These are phyloP conservation scores for Troides helena DNA, from an alignment of 2,888 invertebrate species.

Conservation along the genomic window DNA sequence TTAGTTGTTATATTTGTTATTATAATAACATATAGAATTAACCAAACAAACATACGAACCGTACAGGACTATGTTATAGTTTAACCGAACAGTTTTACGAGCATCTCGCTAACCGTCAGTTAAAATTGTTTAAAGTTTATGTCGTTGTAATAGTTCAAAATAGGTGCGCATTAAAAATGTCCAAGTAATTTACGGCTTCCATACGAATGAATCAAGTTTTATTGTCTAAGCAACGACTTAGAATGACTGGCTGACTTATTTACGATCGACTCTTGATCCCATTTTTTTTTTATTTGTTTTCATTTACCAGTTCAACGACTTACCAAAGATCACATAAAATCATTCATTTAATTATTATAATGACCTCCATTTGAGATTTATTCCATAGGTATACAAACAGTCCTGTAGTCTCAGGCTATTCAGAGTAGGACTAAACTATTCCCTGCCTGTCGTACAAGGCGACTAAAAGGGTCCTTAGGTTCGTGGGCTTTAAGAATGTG, in stretches of 20 bases:
- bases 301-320: conserved; percentile 3
- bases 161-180: conserved; percentile 68
- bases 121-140: conserved; percentile 59
- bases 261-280: conserved; percentile 64
- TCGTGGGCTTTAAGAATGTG: no score
- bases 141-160: conserved; percentile 72
- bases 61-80: neutral
- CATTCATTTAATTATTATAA: no score
- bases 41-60: conserved; percentile 17
- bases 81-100: conserved; percentile 14
- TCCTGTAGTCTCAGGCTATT: no score
- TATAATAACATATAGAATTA: neutral
- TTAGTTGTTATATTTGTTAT: no score
- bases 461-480: no score
- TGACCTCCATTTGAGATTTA: no score
- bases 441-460: no score
- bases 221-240: conserved; percentile 58
- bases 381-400: no score
- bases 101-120: conserved; percentile 27
- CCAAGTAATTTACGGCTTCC: conserved; percentile 62
- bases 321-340: no score
- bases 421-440: no score
- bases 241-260: conserved; percentile 58
- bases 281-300: conserved; percentile 44
- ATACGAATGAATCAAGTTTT: conserved; percentile 65